Evolutionary conservation across 2,113 vertebrate species (phyloP).

Genomic region (Cichladusa arquata): DNA sequence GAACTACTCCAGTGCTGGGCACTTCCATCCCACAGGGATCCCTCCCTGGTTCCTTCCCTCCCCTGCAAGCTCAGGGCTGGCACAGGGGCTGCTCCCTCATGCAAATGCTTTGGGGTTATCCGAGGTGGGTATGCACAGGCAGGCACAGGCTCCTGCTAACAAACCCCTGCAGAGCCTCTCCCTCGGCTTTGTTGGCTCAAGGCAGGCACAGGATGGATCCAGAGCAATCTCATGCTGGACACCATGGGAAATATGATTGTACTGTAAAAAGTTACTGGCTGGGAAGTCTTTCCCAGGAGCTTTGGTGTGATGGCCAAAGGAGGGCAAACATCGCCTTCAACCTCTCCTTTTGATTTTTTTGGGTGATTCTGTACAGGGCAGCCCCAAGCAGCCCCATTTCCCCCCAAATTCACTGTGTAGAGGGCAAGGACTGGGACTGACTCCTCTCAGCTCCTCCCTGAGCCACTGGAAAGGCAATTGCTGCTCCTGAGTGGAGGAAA

Average conservation of each 20-base stretch:
- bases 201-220: not conserved
- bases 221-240: fast-evolving
- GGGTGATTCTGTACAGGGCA: not conserved
- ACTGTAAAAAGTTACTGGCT: not conserved
- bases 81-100: not conserved
- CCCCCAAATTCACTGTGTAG: fast-evolving
- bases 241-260: fast-evolving
- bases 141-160: not conserved
- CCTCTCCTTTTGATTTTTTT: not conserved
- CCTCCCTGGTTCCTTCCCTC: not conserved
- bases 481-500: not conserved
- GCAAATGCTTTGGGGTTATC: not conserved
- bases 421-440: not conserved
- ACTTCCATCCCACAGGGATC: not conserved
- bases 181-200: not conserved
- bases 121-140: not conserved
- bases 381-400: not conserved
- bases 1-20: not conserved
- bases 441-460: not conserved
- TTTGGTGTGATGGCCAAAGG: not conserved
- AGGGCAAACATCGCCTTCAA: not conserved
- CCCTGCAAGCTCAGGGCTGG: not conserved
- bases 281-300: not conserved
- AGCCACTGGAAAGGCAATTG: not conserved
- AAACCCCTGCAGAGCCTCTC: not conserved